Conservation (phyloP, 2,113 vertebrate species). For the Ornithorhynchus anatinus region DNA sequence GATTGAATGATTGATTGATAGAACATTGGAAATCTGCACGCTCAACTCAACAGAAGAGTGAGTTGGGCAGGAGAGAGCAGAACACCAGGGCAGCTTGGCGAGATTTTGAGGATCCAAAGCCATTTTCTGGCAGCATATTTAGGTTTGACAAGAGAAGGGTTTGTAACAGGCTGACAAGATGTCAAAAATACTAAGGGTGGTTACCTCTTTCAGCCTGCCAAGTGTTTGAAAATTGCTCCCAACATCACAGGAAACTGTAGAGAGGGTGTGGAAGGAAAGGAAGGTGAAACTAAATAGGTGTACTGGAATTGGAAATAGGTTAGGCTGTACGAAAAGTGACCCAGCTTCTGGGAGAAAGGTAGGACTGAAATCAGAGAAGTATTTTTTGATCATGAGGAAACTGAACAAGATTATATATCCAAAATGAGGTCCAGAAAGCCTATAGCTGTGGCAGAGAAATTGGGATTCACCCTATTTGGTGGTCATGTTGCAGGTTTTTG, state of each 20-base stretch:
- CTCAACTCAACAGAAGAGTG: conserved; percentile 24
- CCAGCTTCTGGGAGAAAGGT: conserved; percentile 38
- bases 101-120: background rate
- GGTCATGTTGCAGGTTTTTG: too few species aligned
- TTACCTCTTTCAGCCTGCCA: background rate
- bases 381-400: background rate
- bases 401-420: background rate
- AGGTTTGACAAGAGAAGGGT: background rate
- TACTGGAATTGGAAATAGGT: conserved; percentile 14
- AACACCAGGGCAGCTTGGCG: background rate
- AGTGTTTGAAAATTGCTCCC: conserved; percentile 7
- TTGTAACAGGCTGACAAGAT: background rate
- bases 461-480: too few species aligned
- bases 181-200: background rate
- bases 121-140: conserved; percentile 6
- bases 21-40: conserved; percentile 40
- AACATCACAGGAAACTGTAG: background rate
- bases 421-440: background rate
- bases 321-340: conserved; percentile 9
- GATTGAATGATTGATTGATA: too few species aligned
- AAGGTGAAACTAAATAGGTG: background rate
- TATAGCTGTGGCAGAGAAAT: background rate
- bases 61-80: conserved; percentile 15
- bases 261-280: background rate
- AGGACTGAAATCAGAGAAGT: background rate